Evolutionary conservation across 2,888 invertebrate species (phyloP), one percentile per base, ranked within the genome.

Genomic region (Dromius quadrimaculatus): DNA sequence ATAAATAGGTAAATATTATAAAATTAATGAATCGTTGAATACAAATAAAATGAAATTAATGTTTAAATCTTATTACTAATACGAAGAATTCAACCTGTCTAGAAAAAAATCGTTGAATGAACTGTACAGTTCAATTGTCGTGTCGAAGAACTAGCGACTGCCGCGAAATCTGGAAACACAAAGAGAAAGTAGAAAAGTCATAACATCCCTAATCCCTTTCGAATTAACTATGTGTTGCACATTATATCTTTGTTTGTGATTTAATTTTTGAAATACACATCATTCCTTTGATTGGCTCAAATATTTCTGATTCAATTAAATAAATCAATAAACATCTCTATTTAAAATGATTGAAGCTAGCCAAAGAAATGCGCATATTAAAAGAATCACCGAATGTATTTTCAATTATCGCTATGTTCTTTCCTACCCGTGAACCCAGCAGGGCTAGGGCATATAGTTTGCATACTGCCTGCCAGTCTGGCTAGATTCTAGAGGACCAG

Each of bases 391-490:
- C 62, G 64, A 64, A 22, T 23, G 50, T 41, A 63, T 43, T 64
- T 11, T 20, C 32, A 64, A 45, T 63, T 32, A 43, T 43, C 63
- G 23, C 45, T 63, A 43, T 45, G 45, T 47, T 32, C 36, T 61
- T 77, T 83, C 83, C 82, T 83, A 83, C 83, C 83, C 81, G 81
- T 81, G 81, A 82, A 83, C 82, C 81, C 79, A 79, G 79, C 75
- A 78, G 79, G 79, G 80, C 79, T 79, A 81, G 80, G 80, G 80
- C 81, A 76, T 72, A 71, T 73, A 71, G 73, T 62, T 62, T 61
- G 70, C 62, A 68, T 68, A 68, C 68, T 68, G 68, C 68, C 68
- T 59, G 61, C 61, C 61, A 47, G 70, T 47, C 61, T 50, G 70
- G 80, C 78, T 80, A 81, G 80, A 78, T 75, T 77, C 76, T 78